Evolutionary conservation across 1,140 invertebrate species (phyloP).

Genomic region (Andrena cerasifolii): DNA sequence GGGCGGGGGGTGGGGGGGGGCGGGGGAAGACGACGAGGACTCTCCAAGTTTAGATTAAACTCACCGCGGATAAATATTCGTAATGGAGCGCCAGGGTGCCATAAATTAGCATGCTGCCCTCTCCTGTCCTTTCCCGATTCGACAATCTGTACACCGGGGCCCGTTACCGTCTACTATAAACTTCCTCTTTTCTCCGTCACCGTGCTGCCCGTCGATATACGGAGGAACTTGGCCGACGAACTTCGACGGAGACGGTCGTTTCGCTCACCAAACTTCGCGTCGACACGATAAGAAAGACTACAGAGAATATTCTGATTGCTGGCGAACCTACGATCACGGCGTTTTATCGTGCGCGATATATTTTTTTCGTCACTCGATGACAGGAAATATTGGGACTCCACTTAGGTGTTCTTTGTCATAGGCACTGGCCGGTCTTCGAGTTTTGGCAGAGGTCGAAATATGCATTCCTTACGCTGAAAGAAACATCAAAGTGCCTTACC

Average conservation of each 20-base stretch:
- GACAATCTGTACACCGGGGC: slow-evolving; percentile 64
- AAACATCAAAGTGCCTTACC: no score
- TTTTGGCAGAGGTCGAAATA: no score
- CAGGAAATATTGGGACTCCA: no score
- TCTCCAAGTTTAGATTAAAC: slow-evolving; percentile 83
- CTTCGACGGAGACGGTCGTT: neutral
- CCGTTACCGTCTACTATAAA: slow-evolving; percentile 58
- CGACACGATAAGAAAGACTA: neutral
- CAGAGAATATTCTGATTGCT: neutral
- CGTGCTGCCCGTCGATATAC: slow-evolving; percentile 47
- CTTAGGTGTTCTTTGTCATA: no score
- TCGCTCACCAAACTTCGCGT: slow-evolving; percentile 4
- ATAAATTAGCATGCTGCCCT: slow-evolving; percentile 81
- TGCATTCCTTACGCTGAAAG: no score
- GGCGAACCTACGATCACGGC: neutral
- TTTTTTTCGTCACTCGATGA: no score
- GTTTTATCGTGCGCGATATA: neutral
- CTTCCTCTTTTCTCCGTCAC: slow-evolving; percentile 58
- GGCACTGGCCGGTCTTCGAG: no score
- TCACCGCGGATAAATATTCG: slow-evolving; percentile 82
- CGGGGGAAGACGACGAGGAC: slow-evolving; percentile 64
- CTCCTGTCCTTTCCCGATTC: slow-evolving; percentile 69
- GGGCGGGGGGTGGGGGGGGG: slow-evolving; percentile 24
- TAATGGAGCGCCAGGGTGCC: slow-evolving; percentile 82
- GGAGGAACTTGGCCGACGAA: slow-evolving; percentile 25